These are phyloP conservation scores for Petaurus breviceps DNA, from an alignment of 2,113 vertebrate genomes.

Conservation along the genomic window DNA sequence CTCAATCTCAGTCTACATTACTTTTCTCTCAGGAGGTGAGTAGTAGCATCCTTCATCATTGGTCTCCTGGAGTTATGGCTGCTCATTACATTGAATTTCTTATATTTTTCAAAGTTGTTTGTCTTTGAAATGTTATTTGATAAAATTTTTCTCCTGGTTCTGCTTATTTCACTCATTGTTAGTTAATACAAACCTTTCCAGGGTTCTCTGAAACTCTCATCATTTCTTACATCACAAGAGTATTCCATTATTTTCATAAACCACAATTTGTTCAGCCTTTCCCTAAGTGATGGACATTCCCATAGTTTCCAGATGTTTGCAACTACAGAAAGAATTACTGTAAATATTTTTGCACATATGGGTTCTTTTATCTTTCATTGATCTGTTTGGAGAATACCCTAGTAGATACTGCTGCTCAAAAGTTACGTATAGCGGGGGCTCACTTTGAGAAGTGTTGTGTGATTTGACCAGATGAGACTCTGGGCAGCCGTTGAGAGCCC, in stretches of 20 bases:
- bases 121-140: not conserved
- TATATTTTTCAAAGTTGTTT: not conserved
- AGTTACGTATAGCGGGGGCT: not conserved
- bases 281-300: not conserved
- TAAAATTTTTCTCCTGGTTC: not conserved
- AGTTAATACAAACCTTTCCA: not conserved
- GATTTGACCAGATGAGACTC: too few relatives aligned
- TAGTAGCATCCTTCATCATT: not conserved
- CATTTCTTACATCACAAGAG: not conserved
- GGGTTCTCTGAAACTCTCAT: not conserved
- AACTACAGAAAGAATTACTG: not conserved
- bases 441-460: too few relatives aligned
- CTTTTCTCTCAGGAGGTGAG: not conserved
- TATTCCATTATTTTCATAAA: not conserved
- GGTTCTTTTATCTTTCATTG: not conserved
- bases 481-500: too few relatives aligned
- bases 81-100: not conserved
- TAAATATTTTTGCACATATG: not conserved
- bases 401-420: not conserved
- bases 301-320: not conserved
- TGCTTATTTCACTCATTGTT: not conserved
- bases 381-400: not conserved
- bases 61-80: not conserved
- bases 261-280: not conserved
- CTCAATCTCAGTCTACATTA: not conserved